These are phyloP conservation scores for Salvator merianae DNA, from an alignment of 2,113 vertebrate species.

Conservation along the genomic window DNA sequence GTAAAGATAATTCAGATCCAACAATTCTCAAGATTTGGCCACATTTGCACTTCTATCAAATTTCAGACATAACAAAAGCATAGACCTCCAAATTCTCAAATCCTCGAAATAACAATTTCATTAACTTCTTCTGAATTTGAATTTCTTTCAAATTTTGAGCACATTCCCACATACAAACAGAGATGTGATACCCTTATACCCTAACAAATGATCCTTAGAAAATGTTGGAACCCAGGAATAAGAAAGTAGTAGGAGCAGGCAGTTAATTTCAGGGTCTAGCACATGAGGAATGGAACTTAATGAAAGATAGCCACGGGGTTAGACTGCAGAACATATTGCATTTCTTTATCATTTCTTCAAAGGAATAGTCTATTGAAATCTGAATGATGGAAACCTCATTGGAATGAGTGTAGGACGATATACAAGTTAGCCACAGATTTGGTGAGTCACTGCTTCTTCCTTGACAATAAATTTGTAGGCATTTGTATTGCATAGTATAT, in stretches of 20 bases:
- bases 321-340: neutral
- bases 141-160: neutral
- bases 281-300: neutral
- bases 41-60: no score
- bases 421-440: constrained; percentile 3
- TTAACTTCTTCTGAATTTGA: no score
- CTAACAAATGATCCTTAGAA: neutral
- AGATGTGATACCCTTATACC: neutral
- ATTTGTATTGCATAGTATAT: constrained; percentile 38
- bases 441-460: constrained; percentile 11
- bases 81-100: no score
- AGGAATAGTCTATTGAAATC: constrained; percentile 13
- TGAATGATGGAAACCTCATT: constrained; percentile 13
- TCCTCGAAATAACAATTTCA: no score
- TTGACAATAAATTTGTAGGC: constrained; percentile 33
- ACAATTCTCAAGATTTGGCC: no score
- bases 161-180: neutral
- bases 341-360: constrained; percentile 4
- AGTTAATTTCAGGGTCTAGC: neutral
- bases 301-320: neutral
- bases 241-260: neutral
- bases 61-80: no score
- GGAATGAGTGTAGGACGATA: constrained; percentile 1
- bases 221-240: neutral
- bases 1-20: no score